Evolutionary conservation across 2,113 vertebrate genomes (phyloP), one percentile per base, ranked within the genome.

Genomic region (Neolamprologus longior): DNA sequence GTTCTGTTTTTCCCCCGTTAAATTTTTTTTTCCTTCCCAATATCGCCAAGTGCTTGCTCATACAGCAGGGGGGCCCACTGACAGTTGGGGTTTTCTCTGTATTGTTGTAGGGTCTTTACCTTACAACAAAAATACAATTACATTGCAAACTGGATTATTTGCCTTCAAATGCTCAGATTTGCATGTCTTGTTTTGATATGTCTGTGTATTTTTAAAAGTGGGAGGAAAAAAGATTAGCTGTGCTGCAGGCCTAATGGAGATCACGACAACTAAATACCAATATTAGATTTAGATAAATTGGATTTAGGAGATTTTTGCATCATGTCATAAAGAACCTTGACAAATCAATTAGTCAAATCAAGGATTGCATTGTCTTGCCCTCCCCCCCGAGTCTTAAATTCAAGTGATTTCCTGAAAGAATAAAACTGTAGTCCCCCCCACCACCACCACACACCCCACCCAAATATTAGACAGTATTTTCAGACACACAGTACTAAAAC

Each of bases 251-350:
- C 73, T 31, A 52, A 78, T 78, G 26, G 17, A 78, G 73, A 52
- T 52, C 26, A n/a, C 15, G 1, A 13, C 17, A 52, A 78, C 19
- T 52, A 52, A 50, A 50, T 31, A 76, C 42, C 42, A 76, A 52
- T 78, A 52, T 78, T 68, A 33, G 45, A 76, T 76, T 76, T 47
- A 76, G 24, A 47, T 28, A 28, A 76, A 76, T 19, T 76, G 71
- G 71, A 76, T 76, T 76, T 19, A 76, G 24, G 24, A 76, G 42
- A 76, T 78, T 78, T 78, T 78, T 52, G 26, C 15, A 47, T 50
- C 10, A 31, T 33, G 5, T 13, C 45, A 52, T 52, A 52, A 52
- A 52, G 40, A 19, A 76, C 42, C 71, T 28, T 28, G 21, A 76
- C n/a, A 40, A 66, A 63, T 61, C 40, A 52, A 2, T 35, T n/a